Base-by-base conservation (phyloP, 2,888 invertebrate species). In the Chydorus sphaericus region DNA sequence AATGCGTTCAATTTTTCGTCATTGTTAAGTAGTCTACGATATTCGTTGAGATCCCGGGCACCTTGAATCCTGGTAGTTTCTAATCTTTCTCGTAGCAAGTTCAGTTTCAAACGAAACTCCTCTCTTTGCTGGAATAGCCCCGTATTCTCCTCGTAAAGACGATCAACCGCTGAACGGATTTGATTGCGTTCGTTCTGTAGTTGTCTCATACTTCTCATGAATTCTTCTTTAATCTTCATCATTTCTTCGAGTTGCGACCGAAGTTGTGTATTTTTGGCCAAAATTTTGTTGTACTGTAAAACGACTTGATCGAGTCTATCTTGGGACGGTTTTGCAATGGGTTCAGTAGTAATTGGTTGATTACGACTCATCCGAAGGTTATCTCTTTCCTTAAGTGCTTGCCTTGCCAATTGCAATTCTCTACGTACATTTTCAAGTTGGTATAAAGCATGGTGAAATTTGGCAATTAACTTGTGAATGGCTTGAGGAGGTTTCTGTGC, bases 71-170 rank as follows among this genome's bases (percentile, higher is more conserved):
- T 48, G 2, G 55, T 48, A 4, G 55, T 48, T 48, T 55, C 55
- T 16, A 55, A 26, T 20, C 37, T 48, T 14, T 55, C 55, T 14
- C 48, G 55, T 10, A 55, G 26, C 11, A 55, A 28, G n/a, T 55
- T 55, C n/a, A 55, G 18, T 36, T 55, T 55, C 26, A 48, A 31
- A 23, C 55, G 55, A 36, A 48, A 48, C 36, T 55, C 55, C 28
- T 55, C 55, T 20, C 55, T 16, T 18, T 55, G 38, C 31, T 20
- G 23, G 23, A 55, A 55, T 20, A 39, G 20, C n/a, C 48, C 16
- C 18, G 55, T 55, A 18, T 37, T 33, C 31, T 55, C 55, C 49
- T 55, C 55, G 26, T 55, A 55, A 2, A 55, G 48, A 18, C 55
- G 31, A 26, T 55, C 55, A 16, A 55, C 48, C 3, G 48, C 23